Conservation (phyloP, 2,888 invertebrate genomes). For the Schrankia costaestrigalis region DNA sequence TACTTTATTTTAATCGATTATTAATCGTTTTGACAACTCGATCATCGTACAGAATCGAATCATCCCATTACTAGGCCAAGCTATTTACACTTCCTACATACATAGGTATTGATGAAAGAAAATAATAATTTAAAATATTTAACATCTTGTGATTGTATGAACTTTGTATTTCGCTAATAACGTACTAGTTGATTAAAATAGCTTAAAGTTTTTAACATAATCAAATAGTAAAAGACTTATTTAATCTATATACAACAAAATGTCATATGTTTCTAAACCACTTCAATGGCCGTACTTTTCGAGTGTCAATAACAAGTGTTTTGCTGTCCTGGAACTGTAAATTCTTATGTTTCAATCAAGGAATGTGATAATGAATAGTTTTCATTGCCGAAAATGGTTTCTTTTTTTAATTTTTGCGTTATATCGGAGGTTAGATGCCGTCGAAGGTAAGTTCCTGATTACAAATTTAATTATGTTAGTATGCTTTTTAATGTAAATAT, state of each 20-base stretch:
- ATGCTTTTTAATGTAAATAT: too few species aligned
- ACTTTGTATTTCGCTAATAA: conserved; percentile 7
- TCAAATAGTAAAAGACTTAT: too few species aligned
- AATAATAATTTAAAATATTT: too few species aligned
- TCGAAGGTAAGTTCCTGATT: conserved; percentile 61
- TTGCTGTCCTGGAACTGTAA: conserved; percentile 47
- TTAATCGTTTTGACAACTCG: too few species aligned
- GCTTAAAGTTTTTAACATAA: conserved; percentile 3
- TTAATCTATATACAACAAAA: too few species aligned
- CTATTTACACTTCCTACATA: conserved; percentile 14
- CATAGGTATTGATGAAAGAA: too few species aligned
- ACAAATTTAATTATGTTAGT: too few species aligned
- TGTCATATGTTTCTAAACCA: conserved; percentile 52
- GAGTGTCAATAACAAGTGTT: conserved; percentile 61
- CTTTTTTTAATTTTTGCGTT: conserved; percentile 53
- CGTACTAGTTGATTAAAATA: neutral
- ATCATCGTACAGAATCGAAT: too few species aligned
- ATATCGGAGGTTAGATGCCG: conserved; percentile 48
- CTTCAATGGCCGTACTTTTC: conserved; percentile 62
- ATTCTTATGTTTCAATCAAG: conserved; percentile 55
- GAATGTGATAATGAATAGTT: conserved; percentile 59
- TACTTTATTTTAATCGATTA: too few species aligned
- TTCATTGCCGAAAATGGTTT: conserved; percentile 57
- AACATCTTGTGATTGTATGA: conserved; percentile 4
- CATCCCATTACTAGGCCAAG: too few species aligned